Evolutionary conservation across 2,888 invertebrate species (phyloP), one percentile per base, ranked within the genome.

Genomic region (Malthinus seriepunctatus): DNA sequence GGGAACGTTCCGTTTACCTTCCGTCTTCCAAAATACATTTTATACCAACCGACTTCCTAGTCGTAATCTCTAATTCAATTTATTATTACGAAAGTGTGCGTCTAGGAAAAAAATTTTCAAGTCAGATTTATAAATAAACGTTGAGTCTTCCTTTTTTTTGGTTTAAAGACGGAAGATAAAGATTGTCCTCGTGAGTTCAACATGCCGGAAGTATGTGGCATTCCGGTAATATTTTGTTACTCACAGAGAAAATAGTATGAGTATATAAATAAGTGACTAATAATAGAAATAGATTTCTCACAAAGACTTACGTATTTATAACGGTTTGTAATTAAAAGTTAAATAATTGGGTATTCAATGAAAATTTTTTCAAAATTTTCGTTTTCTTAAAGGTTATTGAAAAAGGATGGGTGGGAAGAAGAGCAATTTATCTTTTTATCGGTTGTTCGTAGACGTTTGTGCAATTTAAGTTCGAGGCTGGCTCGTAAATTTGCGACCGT

Each of bases 191-290:
- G 56, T 52, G 63, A 59, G 60, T 63, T 62, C 53, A 63, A 60
- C 63, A 63, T 65, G 67, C 67, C 67, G 67, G 67, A 67, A 67
- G 67, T 67, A 62, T 58, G 58, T 46, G 62, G 62, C 67, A 67
- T 67, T 65, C 67, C 65, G 62, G 60, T 62, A 63, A 65, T 67
- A 67, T 65, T 67, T 64, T 65, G 60, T 64, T 60, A 60, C 65
- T 56, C 55, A 64, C 58, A 56, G 65, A 51, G 63, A 64, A 64
- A 66, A 66, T 62, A 63, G 63, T 64, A 60, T 51, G 59, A 55
- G 57, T 53, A 59, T 66, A 60, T 64, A 66, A 66, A 66, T 66
- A 66, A 62, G 52, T 56, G 46, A 60, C 63, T 66, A 64, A 64
- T 60, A 60, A 60, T 66, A 66, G 64, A 55, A 32, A 57, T 64